Conservation (phyloP, 2,888 invertebrate species). For the Ectobius pallidus region DNA sequence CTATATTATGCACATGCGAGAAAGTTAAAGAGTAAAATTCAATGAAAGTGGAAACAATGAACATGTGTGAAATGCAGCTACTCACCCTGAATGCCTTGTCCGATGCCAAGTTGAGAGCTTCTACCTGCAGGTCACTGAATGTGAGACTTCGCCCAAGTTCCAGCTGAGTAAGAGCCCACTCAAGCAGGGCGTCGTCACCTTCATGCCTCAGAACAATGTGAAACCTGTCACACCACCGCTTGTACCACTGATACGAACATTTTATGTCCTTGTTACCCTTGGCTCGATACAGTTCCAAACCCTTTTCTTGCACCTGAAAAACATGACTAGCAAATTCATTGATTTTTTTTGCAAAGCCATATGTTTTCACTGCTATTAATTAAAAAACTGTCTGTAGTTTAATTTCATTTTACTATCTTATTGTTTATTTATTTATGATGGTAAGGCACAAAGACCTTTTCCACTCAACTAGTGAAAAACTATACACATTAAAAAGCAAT, state of each 20-base stretch:
- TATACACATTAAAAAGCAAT: too few relatives aligned
- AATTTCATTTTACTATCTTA: too few relatives aligned
- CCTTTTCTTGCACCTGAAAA: slow-evolving; percentile 48
- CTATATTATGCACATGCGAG: too few relatives aligned
- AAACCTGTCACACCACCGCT: slow-evolving; percentile 48
- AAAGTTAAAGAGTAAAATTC: too few relatives aligned
- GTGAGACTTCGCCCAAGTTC: slow-evolving; percentile 49
- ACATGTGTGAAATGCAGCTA: too few relatives aligned
- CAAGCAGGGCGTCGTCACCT: slow-evolving; percentile 46
- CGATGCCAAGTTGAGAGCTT: slow-evolving; percentile 41
- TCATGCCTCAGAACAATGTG: slow-evolving; percentile 38
- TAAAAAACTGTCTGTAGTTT: too few relatives aligned
- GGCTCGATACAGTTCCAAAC: slow-evolving; percentile 46
- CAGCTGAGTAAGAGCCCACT: slow-evolving; percentile 48
- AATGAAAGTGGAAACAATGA: too few relatives aligned
- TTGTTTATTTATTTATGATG: too few relatives aligned
- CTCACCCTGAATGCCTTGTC: slow-evolving; percentile 26
- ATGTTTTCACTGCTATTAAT: too few relatives aligned
- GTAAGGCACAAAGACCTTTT: too few relatives aligned
- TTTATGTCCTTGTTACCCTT: slow-evolving; percentile 47
- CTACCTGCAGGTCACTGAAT: slow-evolving; percentile 46
- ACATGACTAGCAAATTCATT: background rate
- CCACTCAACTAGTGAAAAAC: too few relatives aligned
- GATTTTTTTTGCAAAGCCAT: too few relatives aligned
- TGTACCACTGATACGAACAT: slow-evolving; percentile 51